A percentile compares a stretch with the other conserved stretches of the same genome.
Evolutionary conservation across 2,888 invertebrate species (phyloP).

Genomic region (Operophtera brumata): DNA sequence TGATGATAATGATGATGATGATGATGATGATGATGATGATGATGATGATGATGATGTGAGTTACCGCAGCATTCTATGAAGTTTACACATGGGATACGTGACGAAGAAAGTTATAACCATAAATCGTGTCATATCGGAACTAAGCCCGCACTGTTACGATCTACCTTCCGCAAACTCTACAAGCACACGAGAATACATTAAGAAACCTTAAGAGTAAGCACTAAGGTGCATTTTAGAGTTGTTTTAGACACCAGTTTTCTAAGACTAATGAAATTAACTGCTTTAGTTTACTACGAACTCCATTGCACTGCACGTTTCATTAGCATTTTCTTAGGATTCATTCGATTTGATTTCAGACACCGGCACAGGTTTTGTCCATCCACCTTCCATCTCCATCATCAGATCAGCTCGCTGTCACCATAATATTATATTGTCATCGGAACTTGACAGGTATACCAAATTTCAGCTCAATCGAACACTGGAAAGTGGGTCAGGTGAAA

Average conservation of each 20-base stretch:
- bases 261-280: slow-evolving; percentile 23
- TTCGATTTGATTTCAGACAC: too few species aligned
- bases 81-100: slow-evolving; percentile 44
- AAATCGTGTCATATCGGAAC: slow-evolving; percentile 54
- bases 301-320: slow-evolving; percentile 10
- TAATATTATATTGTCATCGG: too few species aligned
- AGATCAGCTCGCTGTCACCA: too few species aligned
- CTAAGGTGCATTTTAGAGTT: slow-evolving; percentile 16
- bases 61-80: slow-evolving; percentile 33
- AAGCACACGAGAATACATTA: slow-evolving; percentile 1
- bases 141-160: slow-evolving; percentile 42
- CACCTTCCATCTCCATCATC: too few species aligned
- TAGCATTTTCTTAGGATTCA: slow-evolving; percentile 14
- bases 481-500: too few species aligned
- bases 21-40: too few species aligned
- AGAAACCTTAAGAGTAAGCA: slow-evolving; percentile 13
- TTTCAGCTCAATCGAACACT: too few species aligned
- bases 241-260: background rate
- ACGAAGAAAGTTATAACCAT: slow-evolving; percentile 48
- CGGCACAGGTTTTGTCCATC: too few species aligned
- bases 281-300: slow-evolving; percentile 15
- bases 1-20: too few species aligned
- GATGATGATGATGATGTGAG: background rate
- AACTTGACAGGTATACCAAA: too few species aligned
- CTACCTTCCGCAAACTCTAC: slow-evolving; percentile 30